Base-by-base conservation (phyloP, 2,113 vertebrate species). In the Spizaetus ornatus region DNA sequence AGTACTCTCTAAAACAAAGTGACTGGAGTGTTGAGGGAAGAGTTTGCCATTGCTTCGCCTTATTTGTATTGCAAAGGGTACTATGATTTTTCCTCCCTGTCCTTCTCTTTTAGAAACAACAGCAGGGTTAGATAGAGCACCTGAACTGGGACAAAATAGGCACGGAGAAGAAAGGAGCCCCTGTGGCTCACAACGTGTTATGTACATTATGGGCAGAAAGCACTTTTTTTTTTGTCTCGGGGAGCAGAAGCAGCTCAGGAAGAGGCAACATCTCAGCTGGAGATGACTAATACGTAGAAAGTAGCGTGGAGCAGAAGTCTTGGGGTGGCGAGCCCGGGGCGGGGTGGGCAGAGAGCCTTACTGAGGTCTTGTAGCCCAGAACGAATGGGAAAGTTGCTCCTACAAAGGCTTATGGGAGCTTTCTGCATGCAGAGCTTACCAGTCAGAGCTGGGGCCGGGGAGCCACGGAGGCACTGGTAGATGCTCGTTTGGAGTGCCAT, bases 1-100 rank as follows among this genome's bases (percentile, higher is more conserved):
- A 81, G 63, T 88, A 72, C 88, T 94, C 93, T 34, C 88, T 97
- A 96, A 98, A 98, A 97, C 95, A 98, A 97, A 98, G 95, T 96
- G 96, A 95, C 73, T 91, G 81, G 87, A 96, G 95, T 76, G 91
- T 59, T 59, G 97, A 93, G 90, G 82, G 92, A 94, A 74, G 95
- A 85, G 50, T 93, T 96, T 95, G 82, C 86, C 71, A 6, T 78
- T 20, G 12, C 91, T 90, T n/a, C 4, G 55, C 77, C 91, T 92
- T 83, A 47, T 88, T 96, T 95, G 80, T 94, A 36, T 65, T 56
- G 70, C 56, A 31, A 71, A 92, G 93, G 71, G 12, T 16, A 10
- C 1, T 3, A 2, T 11, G 42, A 3, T 25, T n/a, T 53, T 43
- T 59, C 5, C 55, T 71, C 25, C 20, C 8, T 13, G 9, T 48